Conservation (phyloP, 2,888 invertebrate species). For the Plebejus anna region DNA sequence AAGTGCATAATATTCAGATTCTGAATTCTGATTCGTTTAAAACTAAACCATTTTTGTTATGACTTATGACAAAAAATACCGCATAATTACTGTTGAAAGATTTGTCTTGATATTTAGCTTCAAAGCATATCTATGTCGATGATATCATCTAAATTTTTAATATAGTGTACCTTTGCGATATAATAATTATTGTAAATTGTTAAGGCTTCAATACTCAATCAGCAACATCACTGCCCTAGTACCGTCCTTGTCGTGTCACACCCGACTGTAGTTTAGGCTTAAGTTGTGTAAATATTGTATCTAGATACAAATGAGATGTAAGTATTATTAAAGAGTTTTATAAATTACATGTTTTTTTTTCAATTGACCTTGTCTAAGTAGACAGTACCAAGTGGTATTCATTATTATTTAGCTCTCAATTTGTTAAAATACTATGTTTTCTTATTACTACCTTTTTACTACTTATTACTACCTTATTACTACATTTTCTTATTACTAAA, state of each 20-base stretch:
- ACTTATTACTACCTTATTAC: too few species aligned
- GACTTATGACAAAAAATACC: background rate
- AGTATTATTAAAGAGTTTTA: slow-evolving; percentile 73
- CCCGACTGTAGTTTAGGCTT: slow-evolving; percentile 36
- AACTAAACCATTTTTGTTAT: background rate
- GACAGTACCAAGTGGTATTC: background rate
- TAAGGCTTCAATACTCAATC: slow-evolving; percentile 31
- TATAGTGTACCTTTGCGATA: slow-evolving; percentile 67
- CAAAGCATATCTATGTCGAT: background rate
- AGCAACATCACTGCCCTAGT: slow-evolving; percentile 30
- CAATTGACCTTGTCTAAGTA: slow-evolving; percentile 3
- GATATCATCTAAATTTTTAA: slow-evolving; percentile 27
- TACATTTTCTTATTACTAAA: too few species aligned
- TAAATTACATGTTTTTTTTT: slow-evolving; percentile 39
- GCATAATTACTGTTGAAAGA: too few species aligned
- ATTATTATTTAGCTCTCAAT: background rate
- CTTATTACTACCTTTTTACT: too few species aligned
- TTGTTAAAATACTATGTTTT: too few species aligned
- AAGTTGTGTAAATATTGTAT: slow-evolving; percentile 78
- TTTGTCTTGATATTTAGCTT: background rate
- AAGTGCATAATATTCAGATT: background rate
- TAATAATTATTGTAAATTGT: slow-evolving; percentile 36
- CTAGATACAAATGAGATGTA: slow-evolving; percentile 72
- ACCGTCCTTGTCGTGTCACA: background rate
- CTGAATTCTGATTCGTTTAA: background rate